Evolutionary conservation across 2,888 invertebrate species (phyloP), one percentile per base, ranked within the genome.

Genomic region (Cephalotes varians): DNA sequence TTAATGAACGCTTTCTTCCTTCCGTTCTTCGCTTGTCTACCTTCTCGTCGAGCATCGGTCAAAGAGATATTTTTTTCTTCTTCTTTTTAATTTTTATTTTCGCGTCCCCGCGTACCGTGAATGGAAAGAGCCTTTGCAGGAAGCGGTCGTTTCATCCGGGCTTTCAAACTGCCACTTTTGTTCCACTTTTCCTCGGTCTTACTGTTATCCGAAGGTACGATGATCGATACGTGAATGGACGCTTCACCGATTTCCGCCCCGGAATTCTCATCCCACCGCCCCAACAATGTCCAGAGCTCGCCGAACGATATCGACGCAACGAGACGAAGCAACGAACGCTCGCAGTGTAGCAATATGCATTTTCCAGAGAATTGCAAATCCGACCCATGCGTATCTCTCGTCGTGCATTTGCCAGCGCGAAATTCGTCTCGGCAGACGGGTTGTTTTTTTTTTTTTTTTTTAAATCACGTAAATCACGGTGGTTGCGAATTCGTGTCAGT

Each of bases 121-220:
- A 84, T 84, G 73, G 82, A 67, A 82, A 79, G 74, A 87, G 58
- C 37, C 69, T 84, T 69, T 67, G n/a, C 73, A 80, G 87, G 80
- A 89, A 87, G 77, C 86, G 54, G 72, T 65, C 58, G 64, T 74
- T 79, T 65, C 56, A 47, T 40, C 72, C 62, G 34, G 71, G 80
- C 73, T 83, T 84, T 83, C 83, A 64, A 81, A 31, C 80, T 64
- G 82, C 81, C 84, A 88, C 83, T 86, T 87, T 84, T 86, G 81
- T 84, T 89, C 89, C 86, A 89, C 83, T 88, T 87, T 86, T 82
- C 89, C 56, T 69, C 60, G 81, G 83, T 31, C 81, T 83, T 85
- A 80, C 85, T 80, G 79, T 86, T 73, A 73, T 60, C 65, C 34
- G 67, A 18, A 64, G 44, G 54, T 81, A 77, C 69, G 72, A 64